A percentile compares a stretch with the other conserved stretches of the same genome.
These are phyloP conservation scores for Spheniscus humboldti DNA, from an alignment of 2,797 vertebrate species.

Conservation along the genomic window DNA sequence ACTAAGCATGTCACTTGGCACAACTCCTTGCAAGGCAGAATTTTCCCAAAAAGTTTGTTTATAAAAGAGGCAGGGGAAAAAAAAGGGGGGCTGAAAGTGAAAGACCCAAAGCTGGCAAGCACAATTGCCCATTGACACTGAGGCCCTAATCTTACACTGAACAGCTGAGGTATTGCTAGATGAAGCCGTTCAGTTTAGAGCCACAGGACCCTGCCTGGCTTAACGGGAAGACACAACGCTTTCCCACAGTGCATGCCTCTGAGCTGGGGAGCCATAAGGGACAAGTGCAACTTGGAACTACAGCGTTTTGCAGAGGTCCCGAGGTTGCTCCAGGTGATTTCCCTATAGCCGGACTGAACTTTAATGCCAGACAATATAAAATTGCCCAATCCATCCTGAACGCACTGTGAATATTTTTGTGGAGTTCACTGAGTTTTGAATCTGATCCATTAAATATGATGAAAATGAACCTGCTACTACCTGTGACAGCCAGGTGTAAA, in stretches of 20 bases:
- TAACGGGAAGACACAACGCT: too few species aligned
- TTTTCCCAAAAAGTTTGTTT: background rate
- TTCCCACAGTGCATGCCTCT: background rate
- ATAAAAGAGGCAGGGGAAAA: background rate
- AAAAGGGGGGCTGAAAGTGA: background rate
- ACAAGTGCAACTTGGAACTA: background rate
- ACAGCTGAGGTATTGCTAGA: too few species aligned
- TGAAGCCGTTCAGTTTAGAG: background rate
- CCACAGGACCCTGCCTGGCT: too few species aligned
- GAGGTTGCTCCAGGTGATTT: background rate
- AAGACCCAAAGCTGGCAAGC: background rate
- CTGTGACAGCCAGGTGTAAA: background rate
- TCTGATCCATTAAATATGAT: background rate
- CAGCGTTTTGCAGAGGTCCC: background rate
- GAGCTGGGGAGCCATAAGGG: background rate
- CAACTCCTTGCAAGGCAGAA: background rate
- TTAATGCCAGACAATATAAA: background rate
- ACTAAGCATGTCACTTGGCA: slow-evolving; percentile 2
- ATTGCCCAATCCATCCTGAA: background rate
- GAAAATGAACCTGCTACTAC: background rate
- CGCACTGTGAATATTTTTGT: background rate
- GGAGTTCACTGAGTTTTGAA: background rate
- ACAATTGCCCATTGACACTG: background rate
- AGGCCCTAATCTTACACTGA: background rate
- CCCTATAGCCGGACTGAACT: background rate